A percentile compares a stretch with the other conserved stretches of the same genome.
phyloP scores from a whole-genome alignment of 2,888 invertebrate species.

The Ephialtes manifestator region DNA sequence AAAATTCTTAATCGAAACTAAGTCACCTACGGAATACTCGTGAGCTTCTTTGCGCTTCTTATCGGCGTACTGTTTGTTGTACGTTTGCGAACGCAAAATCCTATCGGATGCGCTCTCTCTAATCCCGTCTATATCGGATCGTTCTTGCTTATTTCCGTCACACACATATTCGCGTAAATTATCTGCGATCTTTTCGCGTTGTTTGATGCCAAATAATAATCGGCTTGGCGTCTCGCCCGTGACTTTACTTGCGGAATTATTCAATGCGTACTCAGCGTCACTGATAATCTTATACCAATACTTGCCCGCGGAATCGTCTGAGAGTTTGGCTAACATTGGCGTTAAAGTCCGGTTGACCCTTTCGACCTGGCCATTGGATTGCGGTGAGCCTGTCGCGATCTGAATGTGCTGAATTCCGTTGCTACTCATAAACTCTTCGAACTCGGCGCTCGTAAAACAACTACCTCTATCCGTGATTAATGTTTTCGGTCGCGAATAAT shows the following conservation, averaged over 20 bases:
- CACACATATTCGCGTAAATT: too few relatives aligned
- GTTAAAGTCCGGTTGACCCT: slow-evolving; percentile 59
- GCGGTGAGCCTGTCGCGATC: slow-evolving; percentile 65
- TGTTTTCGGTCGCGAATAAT: slow-evolving; percentile 68
- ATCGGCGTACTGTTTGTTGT: too few relatives aligned
- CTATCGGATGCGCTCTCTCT: too few relatives aligned
- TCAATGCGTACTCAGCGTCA: slow-evolving; percentile 17
- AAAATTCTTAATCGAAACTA: too few relatives aligned
- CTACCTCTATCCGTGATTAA: slow-evolving; percentile 69
- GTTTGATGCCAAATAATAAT: slow-evolving; percentile 29
- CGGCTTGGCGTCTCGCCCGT: slow-evolving; percentile 8
- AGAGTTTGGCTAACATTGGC: slow-evolving; percentile 55
- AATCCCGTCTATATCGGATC: too few relatives aligned
- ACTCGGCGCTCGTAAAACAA: slow-evolving; percentile 67
- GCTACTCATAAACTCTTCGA: slow-evolving; percentile 60
- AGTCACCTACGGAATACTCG: too few relatives aligned
- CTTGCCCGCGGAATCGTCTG: neutral
- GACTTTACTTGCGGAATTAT: neutral
- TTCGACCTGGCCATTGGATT: slow-evolving; percentile 72
- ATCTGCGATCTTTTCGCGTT: too few relatives aligned
- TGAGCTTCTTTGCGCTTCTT: too few relatives aligned
- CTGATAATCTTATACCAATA: slow-evolving; percentile 11
- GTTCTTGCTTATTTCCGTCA: too few relatives aligned
- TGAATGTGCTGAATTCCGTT: slow-evolving; percentile 53
- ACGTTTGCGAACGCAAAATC: too few relatives aligned